A percentile compares a stretch with the other conserved stretches of the same genome.
Conservation (phyloP, 2,797 vertebrate species). For the Ctenochaetus hawaiiensis region DNA sequence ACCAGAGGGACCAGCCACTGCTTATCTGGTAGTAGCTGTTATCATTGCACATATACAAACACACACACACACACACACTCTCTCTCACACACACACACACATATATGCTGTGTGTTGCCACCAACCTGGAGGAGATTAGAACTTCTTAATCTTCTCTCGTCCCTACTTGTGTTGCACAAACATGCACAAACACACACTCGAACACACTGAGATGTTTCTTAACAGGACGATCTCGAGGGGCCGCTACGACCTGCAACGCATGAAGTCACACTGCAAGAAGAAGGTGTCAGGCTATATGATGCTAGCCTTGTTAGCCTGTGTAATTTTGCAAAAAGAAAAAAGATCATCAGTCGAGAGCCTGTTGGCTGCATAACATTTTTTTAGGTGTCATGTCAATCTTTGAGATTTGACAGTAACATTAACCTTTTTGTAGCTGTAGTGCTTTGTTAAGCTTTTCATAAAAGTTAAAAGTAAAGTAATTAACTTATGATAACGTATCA, state of each 20-base stretch:
- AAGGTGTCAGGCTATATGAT: background rate
- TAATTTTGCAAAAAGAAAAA: no score
- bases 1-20: slow-evolving; percentile 58
- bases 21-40: slow-evolving; percentile 72
- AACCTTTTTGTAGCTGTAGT: no score
- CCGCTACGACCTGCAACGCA: background rate
- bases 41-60: slow-evolving; percentile 51
- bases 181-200: slow-evolving; percentile 36
- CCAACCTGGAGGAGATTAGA: slow-evolving; percentile 68
- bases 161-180: slow-evolving; percentile 54
- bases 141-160: slow-evolving; percentile 68
- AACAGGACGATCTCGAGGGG: slow-evolving; percentile 12
- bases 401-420: no score
- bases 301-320: background rate
- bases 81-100: slow-evolving; percentile 16
- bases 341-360: background rate
- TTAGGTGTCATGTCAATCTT: no score
- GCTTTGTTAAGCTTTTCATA: no score
- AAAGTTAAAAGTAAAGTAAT: no score
- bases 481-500: no score
- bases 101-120: slow-evolving; percentile 44
- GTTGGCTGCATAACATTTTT: no score
- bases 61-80: slow-evolving; percentile 24
- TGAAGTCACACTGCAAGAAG: background rate
- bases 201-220: slow-evolving; percentile 5